Evolutionary conservation across 2,113 vertebrate genomes (phyloP).

Genomic region (Sander lucioperca): DNA sequence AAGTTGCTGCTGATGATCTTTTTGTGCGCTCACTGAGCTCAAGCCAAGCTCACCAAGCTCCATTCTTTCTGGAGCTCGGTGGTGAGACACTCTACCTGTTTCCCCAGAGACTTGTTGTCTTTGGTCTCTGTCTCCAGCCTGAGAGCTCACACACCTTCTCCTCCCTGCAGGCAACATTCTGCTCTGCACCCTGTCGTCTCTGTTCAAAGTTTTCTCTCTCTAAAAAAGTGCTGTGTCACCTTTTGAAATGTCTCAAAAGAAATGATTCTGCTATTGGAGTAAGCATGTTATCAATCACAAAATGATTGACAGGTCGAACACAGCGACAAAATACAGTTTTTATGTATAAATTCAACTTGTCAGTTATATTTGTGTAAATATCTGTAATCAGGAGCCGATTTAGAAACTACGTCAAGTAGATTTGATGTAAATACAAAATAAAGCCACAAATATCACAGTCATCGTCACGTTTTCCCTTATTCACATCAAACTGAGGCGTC

Average conservation of each 20-base stretch:
- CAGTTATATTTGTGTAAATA: not conserved
- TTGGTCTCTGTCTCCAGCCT: not conserved
- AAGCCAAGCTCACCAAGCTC: not conserved
- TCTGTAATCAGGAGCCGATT: not conserved
- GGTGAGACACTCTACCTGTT: not conserved
- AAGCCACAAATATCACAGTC: not conserved
- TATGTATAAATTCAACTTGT: too few relatives aligned
- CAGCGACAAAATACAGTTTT: too few relatives aligned
- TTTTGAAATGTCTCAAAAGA: too few relatives aligned
- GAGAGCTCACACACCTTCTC: not conserved
- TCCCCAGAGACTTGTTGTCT: not conserved
- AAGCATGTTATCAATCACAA: too few relatives aligned
- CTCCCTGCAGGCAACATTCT: not conserved
- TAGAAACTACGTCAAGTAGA: not conserved
- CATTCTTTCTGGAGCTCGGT: not conserved
- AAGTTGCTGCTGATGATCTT: not conserved
- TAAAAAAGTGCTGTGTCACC: too few relatives aligned
- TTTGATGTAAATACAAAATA: not conserved
- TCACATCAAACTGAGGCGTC: not conserved
- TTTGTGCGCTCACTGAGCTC: not conserved
- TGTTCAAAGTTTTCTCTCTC: too few relatives aligned
- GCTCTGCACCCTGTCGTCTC: not conserved
- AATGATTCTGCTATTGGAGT: too few relatives aligned
- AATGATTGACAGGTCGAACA: too few relatives aligned
- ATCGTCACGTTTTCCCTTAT: not conserved